Evolutionary conservation across 2,888 invertebrate species (phyloP), one percentile per base, ranked within the genome.

Genomic region (Desoria tigrina): DNA sequence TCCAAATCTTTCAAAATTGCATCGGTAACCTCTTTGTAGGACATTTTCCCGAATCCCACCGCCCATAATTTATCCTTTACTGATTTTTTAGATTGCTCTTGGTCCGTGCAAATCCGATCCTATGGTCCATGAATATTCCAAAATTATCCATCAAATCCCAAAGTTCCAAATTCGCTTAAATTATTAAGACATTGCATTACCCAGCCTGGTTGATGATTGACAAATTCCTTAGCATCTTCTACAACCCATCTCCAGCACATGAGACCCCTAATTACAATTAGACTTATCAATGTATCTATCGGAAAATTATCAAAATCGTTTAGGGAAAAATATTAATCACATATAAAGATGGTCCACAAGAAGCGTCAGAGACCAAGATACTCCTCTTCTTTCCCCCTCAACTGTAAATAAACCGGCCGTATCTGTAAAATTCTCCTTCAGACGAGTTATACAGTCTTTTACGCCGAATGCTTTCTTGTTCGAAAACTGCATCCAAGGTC

Each of bases 171-270:
- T n/a, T n/a, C n/a, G n/a, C n/a, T n/a, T n/a, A n/a, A n/a, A 45
- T 45, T 32, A 32, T 32, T 32, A 32, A 32, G n/a, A n/a, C n/a
- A n/a, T n/a, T n/a, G n/a, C n/a, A 11, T 21, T 56, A 62, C 62
- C 62, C 62, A 62, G n/a, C 45, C 45, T 14, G 62, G 62, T 32
- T 62, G 62, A 45, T 56, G 42, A 16, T 24, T 18, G 1, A 24
- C 2, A 18, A 62, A 28, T 42, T 56, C 62, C 23, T 26, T 56
- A 1, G 42, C 62, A 26, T 28, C 55, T 45, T 55, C 55, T 7
- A 55, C 11, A 21, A 55, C 18, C 62, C 62, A 62, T 4, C 56
- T 14, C 62, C 62, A 62, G 14, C 42, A 42, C 24, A 23, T 62
- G 21, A 62, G 28, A 18, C 23, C 42, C 54, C 61, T 61, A 39